Base-by-base conservation (phyloP, 2,888 invertebrate species). In the Cynaeus angustus region DNA sequence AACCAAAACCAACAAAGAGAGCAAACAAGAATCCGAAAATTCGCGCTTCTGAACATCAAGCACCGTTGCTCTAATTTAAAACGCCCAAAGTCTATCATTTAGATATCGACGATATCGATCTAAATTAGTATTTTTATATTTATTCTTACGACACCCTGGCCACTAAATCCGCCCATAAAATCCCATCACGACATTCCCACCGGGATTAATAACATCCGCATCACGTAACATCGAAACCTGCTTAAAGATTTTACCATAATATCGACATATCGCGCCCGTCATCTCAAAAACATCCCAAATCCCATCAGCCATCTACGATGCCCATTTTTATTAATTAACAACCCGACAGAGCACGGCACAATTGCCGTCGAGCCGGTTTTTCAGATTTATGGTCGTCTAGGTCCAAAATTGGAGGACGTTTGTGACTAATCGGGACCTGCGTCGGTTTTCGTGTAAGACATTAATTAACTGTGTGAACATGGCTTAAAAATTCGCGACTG, bases 171-270 rank as follows among this genome's bases (percentile, higher is more conserved):
- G 21, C 21, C 21, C 21, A 21, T 21, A 21, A 21, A 21, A 21
- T 3, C 21, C 21, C 21, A 21, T 21, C 21, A 3, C 4, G 21
- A 21, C 21, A 21, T 21, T 21, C 21, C 21, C 21, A 21, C 21
- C 4, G 21, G 21, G 21, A 21, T 21, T 21, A 21, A 21, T 21
- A 33, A 33, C 33, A 33, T 33, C 33, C 9, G 33, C 21, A 21
- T 21, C 21, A 21, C 33, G 33, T 9, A 33, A 33, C 33, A 33
- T 33, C 33, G 33, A 33, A 33, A 33, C 33, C 33, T 33, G 33
- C 33, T 33, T 33, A 33, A 33, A n/a, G 33, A 33, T 33, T 33
- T 33, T 33, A 33, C 33, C 33, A 33, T 33, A 33, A 33, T 33
- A 33, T 33, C 9, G 33, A 33, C 33, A 33, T 33, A 33, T 33